Conservation (phyloP, 2,113 vertebrate genomes). For the Ceuthmochares aereus region DNA sequence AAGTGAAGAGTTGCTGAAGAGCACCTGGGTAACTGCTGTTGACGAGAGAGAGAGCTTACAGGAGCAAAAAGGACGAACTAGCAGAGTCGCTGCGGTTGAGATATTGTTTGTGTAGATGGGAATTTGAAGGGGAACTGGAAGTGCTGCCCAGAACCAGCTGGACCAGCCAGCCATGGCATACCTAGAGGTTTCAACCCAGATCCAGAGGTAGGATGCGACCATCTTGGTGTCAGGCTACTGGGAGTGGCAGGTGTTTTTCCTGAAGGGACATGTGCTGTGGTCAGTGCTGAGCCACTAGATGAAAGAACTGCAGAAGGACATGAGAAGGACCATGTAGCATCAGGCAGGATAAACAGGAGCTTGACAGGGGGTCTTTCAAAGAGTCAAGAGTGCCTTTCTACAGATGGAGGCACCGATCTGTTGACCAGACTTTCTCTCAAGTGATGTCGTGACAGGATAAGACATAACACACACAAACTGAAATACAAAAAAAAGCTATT, state of each 20-base stretch:
- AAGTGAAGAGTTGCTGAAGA: not conserved
- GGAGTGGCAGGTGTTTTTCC: not conserved
- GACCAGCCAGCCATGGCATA: not conserved
- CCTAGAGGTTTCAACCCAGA: not conserved
- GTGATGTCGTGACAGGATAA: not conserved
- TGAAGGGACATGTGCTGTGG: not conserved
- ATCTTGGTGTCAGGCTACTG: not conserved
- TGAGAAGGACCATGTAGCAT: not conserved
- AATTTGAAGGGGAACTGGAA: not conserved
- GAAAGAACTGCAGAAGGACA: not conserved
- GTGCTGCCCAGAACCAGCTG: not conserved
- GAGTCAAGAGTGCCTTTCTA: not conserved
- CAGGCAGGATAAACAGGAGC: not conserved
- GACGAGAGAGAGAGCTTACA: not conserved
- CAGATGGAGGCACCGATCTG: not conserved
- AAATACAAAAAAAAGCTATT: not conserved
- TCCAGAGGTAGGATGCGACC: not conserved
- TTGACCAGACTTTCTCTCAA: not conserved
- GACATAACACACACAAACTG: accelerated
- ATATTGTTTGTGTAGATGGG: not conserved
- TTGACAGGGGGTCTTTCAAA: not conserved
- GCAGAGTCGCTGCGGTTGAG: not conserved
- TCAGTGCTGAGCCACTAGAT: not conserved
- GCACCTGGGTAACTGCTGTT: not conserved
- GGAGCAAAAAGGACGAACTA: not conserved